Conservation (phyloP, 2,113 vertebrate genomes). For the Variabilichromis moorii region DNA sequence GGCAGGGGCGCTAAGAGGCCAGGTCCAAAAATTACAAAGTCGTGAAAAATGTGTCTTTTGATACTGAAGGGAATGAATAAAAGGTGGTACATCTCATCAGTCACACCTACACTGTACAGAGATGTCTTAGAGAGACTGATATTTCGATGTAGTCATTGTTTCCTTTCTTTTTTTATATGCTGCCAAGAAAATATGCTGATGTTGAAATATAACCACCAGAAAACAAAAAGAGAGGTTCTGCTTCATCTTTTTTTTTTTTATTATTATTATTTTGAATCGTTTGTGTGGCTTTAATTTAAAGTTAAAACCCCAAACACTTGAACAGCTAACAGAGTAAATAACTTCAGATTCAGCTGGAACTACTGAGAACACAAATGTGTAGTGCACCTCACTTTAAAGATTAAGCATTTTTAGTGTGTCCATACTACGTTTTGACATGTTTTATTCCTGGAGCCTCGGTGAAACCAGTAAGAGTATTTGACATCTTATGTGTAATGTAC, state of each 20-base stretch:
- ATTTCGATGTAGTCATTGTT: conserved; percentile 65
- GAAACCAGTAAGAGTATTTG: not conserved
- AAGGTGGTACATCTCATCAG: conserved; percentile 48
- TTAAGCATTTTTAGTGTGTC: not conserved
- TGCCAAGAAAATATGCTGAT: conserved; percentile 73
- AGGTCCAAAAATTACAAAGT: conserved; percentile 1
- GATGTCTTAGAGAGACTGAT: conserved; percentile 57
- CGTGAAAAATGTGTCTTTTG: conserved; percentile 34
- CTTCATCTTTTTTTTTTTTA: conserved; percentile 29
- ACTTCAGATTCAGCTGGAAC: not conserved
- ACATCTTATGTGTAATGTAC: not conserved
- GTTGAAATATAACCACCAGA: conserved; percentile 76
- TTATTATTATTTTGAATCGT: not conserved
- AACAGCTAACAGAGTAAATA: not conserved
- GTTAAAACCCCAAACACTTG: not conserved
- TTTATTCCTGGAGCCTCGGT: not conserved
- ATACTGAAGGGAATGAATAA: conserved; percentile 45
- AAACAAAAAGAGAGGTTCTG: conserved; percentile 54
- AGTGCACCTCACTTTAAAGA: not conserved
- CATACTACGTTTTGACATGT: not conserved
- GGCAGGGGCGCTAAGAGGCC: not conserved
- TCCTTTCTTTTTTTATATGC: conserved; percentile 72
- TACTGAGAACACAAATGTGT: not conserved
- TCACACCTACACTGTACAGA: conserved; percentile 65
- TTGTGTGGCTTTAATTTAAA: not conserved